These are phyloP conservation scores for Phrixothrix hirtus DNA, from an alignment of 2,888 invertebrate species.

Conservation along the genomic window DNA sequence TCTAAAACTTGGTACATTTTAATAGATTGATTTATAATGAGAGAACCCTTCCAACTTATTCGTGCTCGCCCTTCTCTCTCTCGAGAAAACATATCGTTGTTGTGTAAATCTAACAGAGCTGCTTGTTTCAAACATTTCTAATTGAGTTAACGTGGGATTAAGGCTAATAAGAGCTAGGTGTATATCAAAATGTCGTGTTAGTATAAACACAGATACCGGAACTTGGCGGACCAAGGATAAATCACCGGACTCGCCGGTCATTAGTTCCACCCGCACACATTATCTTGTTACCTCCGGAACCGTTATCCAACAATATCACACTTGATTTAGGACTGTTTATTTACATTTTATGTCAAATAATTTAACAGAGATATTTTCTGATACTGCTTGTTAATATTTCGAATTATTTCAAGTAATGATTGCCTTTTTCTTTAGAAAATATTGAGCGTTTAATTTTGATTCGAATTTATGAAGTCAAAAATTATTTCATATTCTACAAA, in stretches of 20 bases:
- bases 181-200: slow-evolving; percentile 52
- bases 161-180: slow-evolving; percentile 53
- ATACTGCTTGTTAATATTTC: background rate
- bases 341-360: slow-evolving; percentile 34
- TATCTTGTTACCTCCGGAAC: slow-evolving; percentile 52
- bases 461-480: too few species aligned
- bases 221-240: slow-evolving; percentile 50
- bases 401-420: background rate
- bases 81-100: slow-evolving; percentile 12
- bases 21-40: too few species aligned
- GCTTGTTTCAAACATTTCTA: slow-evolving; percentile 44
- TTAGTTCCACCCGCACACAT: slow-evolving; percentile 55
- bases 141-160: slow-evolving; percentile 52
- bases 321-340: slow-evolving; percentile 44
- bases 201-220: slow-evolving; percentile 53
- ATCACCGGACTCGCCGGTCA: slow-evolving; percentile 57
- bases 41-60: too few species aligned
- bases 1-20: too few species aligned
- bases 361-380: background rate
- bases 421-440: too few species aligned
- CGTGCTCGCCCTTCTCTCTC: too few species aligned
- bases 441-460: background rate
- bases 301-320: slow-evolving; percentile 43
- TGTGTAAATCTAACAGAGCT: slow-evolving; percentile 26
- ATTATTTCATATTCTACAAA: too few species aligned